These are phyloP conservation scores for Halocynthia roretzi DNA, from an alignment of 23 tunicate genomes.

Conservation along the genomic window DNA sequence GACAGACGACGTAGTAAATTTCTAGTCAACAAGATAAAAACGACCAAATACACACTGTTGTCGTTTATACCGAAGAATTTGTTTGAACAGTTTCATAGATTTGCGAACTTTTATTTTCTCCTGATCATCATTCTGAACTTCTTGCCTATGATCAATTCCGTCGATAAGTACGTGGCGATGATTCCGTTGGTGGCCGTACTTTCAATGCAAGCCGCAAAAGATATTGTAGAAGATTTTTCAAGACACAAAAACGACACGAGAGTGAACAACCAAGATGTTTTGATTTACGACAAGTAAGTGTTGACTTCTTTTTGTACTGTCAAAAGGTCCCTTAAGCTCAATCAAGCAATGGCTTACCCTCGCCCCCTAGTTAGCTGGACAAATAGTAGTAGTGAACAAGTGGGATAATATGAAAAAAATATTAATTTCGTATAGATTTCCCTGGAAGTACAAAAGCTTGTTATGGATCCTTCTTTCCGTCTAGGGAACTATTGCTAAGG, in stretches of 20 bases:
- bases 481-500: neutral
- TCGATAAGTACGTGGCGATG: slow-evolving; percentile 66
- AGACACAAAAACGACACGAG: slow-evolving; percentile 43
- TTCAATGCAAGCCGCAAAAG: slow-evolving; percentile 66
- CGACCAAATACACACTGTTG: slow-evolving; percentile 84
- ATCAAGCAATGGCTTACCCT: too few relatives aligned
- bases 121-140: slow-evolving; percentile 61
- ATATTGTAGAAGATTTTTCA: slow-evolving; percentile 57
- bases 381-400: neutral
- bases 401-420: neutral
- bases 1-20: neutral
- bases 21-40: slow-evolving; percentile 45
- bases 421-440: neutral
- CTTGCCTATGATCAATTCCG: slow-evolving; percentile 64
- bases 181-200: slow-evolving; percentile 66
- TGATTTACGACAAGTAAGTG: slow-evolving; percentile 13
- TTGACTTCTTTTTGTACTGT: neutral
- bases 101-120: slow-evolving; percentile 85
- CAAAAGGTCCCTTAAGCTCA: too few relatives aligned
- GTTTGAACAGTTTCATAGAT: slow-evolving; percentile 92
- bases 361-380: too few relatives aligned
- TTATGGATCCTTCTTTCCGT: neutral
- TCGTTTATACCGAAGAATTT: slow-evolving; percentile 78
- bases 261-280: slow-evolving; percentile 28
- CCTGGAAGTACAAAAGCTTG: neutral